Percentiles rank a stretch among this genome's conserved stretches.
Evolutionary conservation across 2,888 invertebrate species (phyloP).

Genomic region (Lochmaea crataegi): DNA sequence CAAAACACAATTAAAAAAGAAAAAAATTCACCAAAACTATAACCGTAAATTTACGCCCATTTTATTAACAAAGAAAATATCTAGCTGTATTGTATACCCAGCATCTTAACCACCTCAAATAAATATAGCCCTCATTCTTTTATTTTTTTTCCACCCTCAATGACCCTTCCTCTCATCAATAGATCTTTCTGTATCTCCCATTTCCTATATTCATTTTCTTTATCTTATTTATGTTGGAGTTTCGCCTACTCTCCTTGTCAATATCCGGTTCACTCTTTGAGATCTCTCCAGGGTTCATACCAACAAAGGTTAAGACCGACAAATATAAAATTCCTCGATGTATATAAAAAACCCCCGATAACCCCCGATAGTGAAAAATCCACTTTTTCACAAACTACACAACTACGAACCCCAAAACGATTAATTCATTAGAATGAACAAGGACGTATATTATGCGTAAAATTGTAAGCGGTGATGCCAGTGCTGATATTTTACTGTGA

Average conservation of each 20-base stretch:
- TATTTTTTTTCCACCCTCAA: conserved; percentile 40
- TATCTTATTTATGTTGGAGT: conserved; percentile 60
- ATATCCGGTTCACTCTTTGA: conserved; percentile 56
- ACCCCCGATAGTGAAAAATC: too few relatives aligned
- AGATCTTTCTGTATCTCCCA: conserved; percentile 38
- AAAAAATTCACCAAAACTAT: too few relatives aligned
- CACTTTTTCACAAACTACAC: too few relatives aligned
- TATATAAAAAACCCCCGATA: too few relatives aligned
- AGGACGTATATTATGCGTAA: too few relatives aligned
- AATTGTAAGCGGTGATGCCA: too few relatives aligned
- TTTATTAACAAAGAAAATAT: not conserved
- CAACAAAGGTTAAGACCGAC: conserved; percentile 30
- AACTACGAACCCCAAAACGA: too few relatives aligned
- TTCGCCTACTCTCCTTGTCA: conserved; percentile 68
- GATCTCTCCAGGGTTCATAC: not conserved
- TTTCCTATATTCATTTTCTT: conserved; percentile 67
- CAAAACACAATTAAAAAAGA: too few relatives aligned
- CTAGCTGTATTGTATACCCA: conserved; percentile 3
- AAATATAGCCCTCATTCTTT: conserved; percentile 39
- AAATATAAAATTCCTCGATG: not conserved
- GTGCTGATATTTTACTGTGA: too few relatives aligned
- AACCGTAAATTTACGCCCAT: too few relatives aligned
- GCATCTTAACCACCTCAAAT: conserved; percentile 36
- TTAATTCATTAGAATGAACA: too few relatives aligned
- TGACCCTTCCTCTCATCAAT: conserved; percentile 36